Evolutionary conservation across 2,113 vertebrate genomes (phyloP).

Genomic region (Euleptes europaea): DNA sequence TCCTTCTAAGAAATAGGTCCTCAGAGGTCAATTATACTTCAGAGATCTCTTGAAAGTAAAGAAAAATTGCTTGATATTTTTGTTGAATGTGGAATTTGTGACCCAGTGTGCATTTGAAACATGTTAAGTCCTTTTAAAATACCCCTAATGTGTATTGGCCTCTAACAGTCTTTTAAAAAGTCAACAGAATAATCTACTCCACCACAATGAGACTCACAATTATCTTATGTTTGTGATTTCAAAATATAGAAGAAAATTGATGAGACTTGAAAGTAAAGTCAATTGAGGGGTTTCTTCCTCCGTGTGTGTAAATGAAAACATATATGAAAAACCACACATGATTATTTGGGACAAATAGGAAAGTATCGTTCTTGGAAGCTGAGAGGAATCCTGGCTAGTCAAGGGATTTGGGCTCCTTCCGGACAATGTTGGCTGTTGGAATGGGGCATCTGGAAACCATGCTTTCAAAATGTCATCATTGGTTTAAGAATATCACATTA

Average conservation of each 20-base stretch:
- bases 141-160: conserved; percentile 64
- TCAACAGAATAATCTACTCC: conserved; percentile 60
- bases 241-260: conserved; percentile 39
- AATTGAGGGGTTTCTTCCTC: too few relatives aligned
- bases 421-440: conserved; percentile 18
- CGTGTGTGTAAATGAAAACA: background rate
- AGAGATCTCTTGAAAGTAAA: conserved; percentile 76
- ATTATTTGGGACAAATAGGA: background rate
- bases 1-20: conserved; percentile 73
- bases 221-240: conserved; percentile 42
- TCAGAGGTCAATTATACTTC: conserved; percentile 74
- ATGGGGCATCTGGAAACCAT: background rate
- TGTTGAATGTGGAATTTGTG: conserved; percentile 78
- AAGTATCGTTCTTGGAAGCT: background rate
- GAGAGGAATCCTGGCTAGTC: background rate
- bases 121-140: conserved; percentile 73
- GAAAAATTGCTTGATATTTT: conserved; percentile 83
- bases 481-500: conserved; percentile 16
- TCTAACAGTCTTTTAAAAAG: conserved; percentile 38
- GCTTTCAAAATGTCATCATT: background rate
- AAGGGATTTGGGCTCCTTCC: conserved; percentile 3
- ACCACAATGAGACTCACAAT: conserved; percentile 44
- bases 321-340: background rate
- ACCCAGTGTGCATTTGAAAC: conserved; percentile 76
- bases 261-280: conserved; percentile 22